Evolutionary conservation across 2,888 invertebrate species (phyloP).

Genomic region (Alcis repandata): DNA sequence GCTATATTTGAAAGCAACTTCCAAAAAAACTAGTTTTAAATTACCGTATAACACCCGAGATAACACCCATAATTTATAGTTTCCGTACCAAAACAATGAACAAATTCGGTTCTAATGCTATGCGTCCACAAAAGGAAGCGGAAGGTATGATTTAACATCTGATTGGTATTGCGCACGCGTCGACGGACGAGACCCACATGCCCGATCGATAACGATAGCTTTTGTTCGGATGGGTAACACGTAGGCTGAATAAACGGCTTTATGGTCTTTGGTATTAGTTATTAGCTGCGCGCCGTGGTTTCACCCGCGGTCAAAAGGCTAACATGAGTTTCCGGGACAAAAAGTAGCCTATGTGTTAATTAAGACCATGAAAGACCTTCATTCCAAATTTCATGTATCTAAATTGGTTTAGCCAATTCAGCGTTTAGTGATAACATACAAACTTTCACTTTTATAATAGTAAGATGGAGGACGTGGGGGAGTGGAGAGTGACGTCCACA

Average conservation of each 20-base stretch:
- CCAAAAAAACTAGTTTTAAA: neutral
- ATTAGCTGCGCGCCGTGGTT: too few relatives aligned
- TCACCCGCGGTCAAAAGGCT: too few relatives aligned
- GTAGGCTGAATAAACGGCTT: conserved; percentile 4
- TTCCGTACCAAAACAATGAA: conserved; percentile 15
- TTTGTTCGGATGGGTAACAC: conserved; percentile 8
- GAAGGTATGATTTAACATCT: conserved; percentile 46
- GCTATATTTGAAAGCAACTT: too few relatives aligned
- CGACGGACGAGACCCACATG: conserved; percentile 36
- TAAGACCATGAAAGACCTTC: too few relatives aligned
- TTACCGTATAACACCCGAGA: neutral
- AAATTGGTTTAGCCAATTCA: too few relatives aligned
- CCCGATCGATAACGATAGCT: conserved; percentile 20
- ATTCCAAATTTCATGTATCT: too few relatives aligned
- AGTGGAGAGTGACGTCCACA: too few relatives aligned
- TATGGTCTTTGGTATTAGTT: neutral
- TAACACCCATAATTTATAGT: conserved; percentile 1
- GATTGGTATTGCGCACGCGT: conserved; percentile 47
- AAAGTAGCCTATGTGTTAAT: too few relatives aligned
- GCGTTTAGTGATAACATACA: too few relatives aligned
- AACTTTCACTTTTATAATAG: too few relatives aligned
- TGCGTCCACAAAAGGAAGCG: conserved; percentile 49
- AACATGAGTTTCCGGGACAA: too few relatives aligned
- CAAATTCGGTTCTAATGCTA: conserved; percentile 19
- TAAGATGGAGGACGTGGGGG: too few relatives aligned